Percentiles rank a stretch among this genome's conserved stretches.
Evolutionary conservation across 2,888 invertebrate genomes (phyloP).

Genomic region (Tanypteryx hageni): DNA sequence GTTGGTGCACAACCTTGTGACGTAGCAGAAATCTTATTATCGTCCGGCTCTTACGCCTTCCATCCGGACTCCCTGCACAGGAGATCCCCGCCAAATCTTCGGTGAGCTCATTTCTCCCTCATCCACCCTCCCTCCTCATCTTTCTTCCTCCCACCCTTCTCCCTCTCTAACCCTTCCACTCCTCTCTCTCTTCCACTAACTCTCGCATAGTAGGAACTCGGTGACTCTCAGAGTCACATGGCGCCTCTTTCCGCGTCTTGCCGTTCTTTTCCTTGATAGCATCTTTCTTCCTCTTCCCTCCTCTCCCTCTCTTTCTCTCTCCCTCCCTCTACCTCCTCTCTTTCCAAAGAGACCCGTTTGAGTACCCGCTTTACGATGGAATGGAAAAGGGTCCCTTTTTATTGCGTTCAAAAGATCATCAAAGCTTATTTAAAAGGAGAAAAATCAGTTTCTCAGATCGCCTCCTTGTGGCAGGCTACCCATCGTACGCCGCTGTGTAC

Average conservation of each 20-base stretch:
- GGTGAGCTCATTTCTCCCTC: background rate
- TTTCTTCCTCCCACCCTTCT: background rate
- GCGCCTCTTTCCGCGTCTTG: background rate
- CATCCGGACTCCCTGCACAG: background rate
- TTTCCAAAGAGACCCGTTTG: background rate
- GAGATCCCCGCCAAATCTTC: background rate
- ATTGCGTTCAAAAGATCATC: background rate
- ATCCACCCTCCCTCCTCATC: background rate
- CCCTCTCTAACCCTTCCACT: background rate
- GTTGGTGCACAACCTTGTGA: background rate
- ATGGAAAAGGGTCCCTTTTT: background rate
- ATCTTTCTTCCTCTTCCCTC: background rate
- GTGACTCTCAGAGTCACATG: background rate
- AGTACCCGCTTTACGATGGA: background rate
- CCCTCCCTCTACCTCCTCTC: too few species aligned
- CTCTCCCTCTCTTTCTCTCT: too few species aligned
- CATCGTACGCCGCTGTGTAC: background rate
- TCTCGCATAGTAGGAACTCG: background rate
- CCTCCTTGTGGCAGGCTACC: background rate
- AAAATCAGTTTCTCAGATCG: background rate
- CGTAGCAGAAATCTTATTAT: constrained; percentile 42
- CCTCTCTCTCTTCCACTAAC: background rate
- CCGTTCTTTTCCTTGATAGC: background rate
- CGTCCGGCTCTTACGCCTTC: background rate
- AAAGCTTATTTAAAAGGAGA: background rate